Evolutionary conservation across 2,797 vertebrate genomes (phyloP).

Genomic region (Phrynocephalus vlangalii): DNA sequence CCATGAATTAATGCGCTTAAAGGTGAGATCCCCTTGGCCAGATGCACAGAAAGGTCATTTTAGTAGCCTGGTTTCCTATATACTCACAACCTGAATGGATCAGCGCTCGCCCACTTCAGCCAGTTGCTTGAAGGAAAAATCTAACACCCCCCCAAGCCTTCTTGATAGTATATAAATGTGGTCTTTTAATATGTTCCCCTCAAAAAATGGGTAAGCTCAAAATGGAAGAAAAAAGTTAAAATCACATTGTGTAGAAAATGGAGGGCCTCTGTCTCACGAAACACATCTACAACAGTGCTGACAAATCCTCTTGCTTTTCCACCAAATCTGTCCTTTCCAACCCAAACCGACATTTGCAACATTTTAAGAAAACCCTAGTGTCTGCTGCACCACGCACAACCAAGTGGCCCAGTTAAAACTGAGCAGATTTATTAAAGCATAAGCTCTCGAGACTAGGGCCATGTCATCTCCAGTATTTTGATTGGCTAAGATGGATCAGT

Average conservation of each 20-base stretch:
- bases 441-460: not conserved
- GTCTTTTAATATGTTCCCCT: not conserved
- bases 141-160: too few relatives aligned
- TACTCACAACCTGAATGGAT: too few relatives aligned
- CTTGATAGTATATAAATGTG: not conserved
- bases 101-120: not conserved
- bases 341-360: not conserved
- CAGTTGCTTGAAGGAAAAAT: not conserved
- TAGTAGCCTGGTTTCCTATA: not conserved
- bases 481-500: not conserved
- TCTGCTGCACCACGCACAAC: not conserved
- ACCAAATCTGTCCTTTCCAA: not conserved
- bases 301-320: not conserved
- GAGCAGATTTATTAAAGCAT: not conserved
- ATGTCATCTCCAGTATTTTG: not conserved
- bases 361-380: not conserved
- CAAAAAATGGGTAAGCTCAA: not conserved
- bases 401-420: not conserved
- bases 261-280: not conserved
- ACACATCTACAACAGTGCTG: not conserved
- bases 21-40: not conserved
- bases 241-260: not conserved
- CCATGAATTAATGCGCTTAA: not conserved
- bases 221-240: not conserved
- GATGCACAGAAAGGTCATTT: not conserved